phyloP scores from a whole-genome alignment of 2,797 vertebrate species.

The Sitta carolinensis region DNA sequence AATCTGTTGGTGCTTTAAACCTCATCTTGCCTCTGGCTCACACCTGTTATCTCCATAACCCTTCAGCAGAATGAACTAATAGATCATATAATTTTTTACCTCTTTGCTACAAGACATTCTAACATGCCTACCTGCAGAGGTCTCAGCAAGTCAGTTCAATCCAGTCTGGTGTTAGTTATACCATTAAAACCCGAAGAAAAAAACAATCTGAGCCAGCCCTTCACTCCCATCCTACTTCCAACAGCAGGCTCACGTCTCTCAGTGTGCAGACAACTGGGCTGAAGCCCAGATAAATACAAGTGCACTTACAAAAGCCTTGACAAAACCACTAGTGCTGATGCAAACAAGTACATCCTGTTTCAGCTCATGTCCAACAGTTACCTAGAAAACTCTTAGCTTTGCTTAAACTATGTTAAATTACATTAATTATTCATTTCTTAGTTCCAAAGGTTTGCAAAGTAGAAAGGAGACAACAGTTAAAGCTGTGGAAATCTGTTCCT shows the following conservation, averaged over 20 bases:
- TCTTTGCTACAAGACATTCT: neutral
- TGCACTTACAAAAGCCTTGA: neutral
- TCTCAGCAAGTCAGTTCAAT: neutral
- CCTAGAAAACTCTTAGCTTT: neutral
- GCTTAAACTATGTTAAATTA: neutral
- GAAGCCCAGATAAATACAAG: neutral
- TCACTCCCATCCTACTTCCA: neutral
- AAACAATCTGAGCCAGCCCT: neutral
- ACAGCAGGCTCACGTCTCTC: neutral
- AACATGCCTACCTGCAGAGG: neutral
- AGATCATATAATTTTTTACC: neutral
- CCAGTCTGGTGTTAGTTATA: neutral
- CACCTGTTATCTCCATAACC: neutral
- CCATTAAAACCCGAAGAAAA: neutral
- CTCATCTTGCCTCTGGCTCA: neutral
- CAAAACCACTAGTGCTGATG: neutral
- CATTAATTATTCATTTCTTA: neutral
- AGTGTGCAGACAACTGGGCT: neutral
- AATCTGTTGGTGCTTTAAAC: neutral
- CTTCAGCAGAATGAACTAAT: neutral
- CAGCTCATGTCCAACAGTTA: neutral
- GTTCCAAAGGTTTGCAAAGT: neutral
- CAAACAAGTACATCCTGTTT: slow-evolving; percentile 26
- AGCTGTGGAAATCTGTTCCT: neutral
- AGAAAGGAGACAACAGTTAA: neutral